Percentiles rank a stretch among this genome's conserved stretches.
Conservation (phyloP, 2,113 vertebrate genomes). For the Rana temporaria region DNA sequence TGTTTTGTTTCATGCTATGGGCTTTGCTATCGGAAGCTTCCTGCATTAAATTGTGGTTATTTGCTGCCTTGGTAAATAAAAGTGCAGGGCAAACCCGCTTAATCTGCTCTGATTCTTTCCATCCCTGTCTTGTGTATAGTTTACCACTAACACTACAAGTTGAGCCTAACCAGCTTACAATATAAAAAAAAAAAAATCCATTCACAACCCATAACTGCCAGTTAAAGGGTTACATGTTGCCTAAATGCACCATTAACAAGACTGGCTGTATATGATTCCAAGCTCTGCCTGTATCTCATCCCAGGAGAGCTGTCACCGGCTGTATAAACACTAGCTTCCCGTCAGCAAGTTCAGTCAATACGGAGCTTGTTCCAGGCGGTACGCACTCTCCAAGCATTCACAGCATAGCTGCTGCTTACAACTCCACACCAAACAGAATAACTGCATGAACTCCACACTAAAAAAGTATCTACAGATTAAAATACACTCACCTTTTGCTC, state of each 20-base stretch:
- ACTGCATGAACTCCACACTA: neutral
- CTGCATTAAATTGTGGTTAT: no score
- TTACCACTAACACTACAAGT: no score
- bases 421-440: neutral
- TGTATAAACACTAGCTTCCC: slow-evolving; percentile 53
- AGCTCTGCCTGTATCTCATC: slow-evolving; percentile 51
- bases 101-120: no score
- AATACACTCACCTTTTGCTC: no score
- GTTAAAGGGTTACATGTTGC: slow-evolving; percentile 24
- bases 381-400: neutral
- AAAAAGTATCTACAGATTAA: no score
- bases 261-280: slow-evolving; percentile 35
- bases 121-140: no score
- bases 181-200: no score
- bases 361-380: slow-evolving; percentile 39
- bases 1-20: no score
- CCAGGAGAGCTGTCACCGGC: slow-evolving; percentile 52
- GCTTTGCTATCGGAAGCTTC: no score
- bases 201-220: neutral
- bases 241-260: slow-evolving; percentile 42
- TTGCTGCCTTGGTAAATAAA: no score
- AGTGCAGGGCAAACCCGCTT: no score
- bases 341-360: slow-evolving; percentile 40
- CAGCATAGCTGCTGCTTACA: neutral
- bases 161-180: no score